Base-by-base conservation (phyloP, 2,797 vertebrate species). In the Anomalospiza imberbis region DNA sequence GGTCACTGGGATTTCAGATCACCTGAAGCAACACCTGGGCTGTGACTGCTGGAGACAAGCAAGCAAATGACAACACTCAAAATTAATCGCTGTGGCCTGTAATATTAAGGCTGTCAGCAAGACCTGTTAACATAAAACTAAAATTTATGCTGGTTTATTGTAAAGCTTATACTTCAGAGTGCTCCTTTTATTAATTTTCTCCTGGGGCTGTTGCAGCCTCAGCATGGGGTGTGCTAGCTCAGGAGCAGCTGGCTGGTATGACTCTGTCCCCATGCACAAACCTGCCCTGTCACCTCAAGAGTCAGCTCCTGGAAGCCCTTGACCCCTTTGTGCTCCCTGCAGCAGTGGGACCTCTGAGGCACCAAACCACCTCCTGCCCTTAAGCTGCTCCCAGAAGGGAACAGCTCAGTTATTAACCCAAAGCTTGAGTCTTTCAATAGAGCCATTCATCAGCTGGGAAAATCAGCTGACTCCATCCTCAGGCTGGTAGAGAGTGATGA, bases 391-490 rank as follows among this genome's bases (percentile, higher is more conserved):
- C 58, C 66, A 48, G 73, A 86, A 75, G 10, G 48, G 61, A 98
- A 81, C 95, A 97, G 95, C 98, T 99, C 97, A 99, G 97, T 36
- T 98, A 99, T 55, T 98, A 99, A 97, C 98, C 98, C 95, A 98
- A 98, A 96, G 99, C 99, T 92, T 98, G 98, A 10, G 98, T 98
- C 25, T 98, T 98, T 98, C 99, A 95, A 99, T 47, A 98, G 99
- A 45, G 98, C 98, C 86, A 99, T 99, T 95, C 99, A 99, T 94
- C 97, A 97, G 93, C 99, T 98, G 98, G 98, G 98, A 3, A 99
- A 99, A 96, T 98, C 99, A 63, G 99, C 99, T 78, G 99, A 99
- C 94, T 99, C 98, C 93, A 98, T 99, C 92, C 98, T 99, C 55
- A 97, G 98, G 89, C 97, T 99, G 96, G 98, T 98, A 40, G 98